Evolutionary conservation across 92 coral and sea anemone species (phyloP).

Genomic region (Zoanthus gigantus): DNA sequence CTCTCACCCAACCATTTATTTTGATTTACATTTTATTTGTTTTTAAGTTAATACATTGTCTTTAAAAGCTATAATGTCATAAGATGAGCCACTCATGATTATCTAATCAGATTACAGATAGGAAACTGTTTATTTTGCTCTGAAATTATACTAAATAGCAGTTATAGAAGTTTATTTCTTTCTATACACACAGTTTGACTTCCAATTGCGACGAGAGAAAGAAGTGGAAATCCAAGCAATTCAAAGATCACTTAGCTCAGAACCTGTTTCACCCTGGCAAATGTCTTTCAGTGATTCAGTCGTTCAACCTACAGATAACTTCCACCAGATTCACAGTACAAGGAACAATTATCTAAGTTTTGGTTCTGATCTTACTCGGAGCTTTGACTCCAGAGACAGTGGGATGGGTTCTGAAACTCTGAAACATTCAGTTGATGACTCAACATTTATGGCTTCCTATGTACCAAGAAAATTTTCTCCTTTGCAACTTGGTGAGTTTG

Average conservation of each 20-base stretch:
- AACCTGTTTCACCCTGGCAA: background rate
- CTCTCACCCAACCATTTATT: too few relatives aligned
- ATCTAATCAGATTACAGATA: too few relatives aligned
- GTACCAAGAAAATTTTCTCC: background rate
- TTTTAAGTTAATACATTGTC: too few relatives aligned
- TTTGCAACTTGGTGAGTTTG: background rate
- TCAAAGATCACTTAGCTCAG: conserved; percentile 42
- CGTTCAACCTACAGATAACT: background rate
- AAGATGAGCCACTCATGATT: too few relatives aligned
- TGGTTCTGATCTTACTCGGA: background rate
- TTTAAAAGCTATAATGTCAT: too few relatives aligned
- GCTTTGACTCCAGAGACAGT: background rate
- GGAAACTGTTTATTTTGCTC: too few relatives aligned
- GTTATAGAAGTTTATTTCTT: too few relatives aligned
- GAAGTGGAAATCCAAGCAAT: conserved; percentile 51
- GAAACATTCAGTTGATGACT: background rate
- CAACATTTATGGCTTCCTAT: background rate
- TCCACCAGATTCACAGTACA: background rate
- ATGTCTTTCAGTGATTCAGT: background rate
- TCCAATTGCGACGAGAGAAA: conserved; percentile 9
- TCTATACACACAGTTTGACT: conserved; percentile 24
- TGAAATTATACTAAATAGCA: too few relatives aligned
- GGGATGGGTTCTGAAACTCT: conserved; percentile 13
- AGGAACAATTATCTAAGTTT: background rate
- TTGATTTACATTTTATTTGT: too few relatives aligned